These are phyloP conservation scores for Dicentrarchus labrax DNA, from an alignment of 2,113 vertebrate species.

Conservation along the genomic window DNA sequence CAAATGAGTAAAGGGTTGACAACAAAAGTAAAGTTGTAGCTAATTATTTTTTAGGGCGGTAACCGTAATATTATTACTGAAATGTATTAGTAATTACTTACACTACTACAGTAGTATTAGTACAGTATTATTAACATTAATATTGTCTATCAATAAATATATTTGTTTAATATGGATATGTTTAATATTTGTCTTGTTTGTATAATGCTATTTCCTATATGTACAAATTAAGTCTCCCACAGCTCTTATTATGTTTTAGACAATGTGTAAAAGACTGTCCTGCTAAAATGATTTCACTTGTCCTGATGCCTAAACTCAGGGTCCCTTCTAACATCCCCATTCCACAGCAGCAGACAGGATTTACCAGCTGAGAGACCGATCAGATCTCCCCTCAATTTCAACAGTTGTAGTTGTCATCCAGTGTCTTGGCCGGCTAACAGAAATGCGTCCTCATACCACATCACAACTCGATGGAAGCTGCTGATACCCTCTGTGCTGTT, in stretches of 20 bases:
- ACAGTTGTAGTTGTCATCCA: conserved; percentile 60
- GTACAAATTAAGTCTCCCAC: background rate
- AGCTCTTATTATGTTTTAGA: background rate
- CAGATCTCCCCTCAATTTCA: conserved; percentile 31
- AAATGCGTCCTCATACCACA: conserved; percentile 67
- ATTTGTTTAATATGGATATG: background rate
- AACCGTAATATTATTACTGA: too few species aligned
- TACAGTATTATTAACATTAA: too few species aligned
- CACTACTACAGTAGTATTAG: too few species aligned
- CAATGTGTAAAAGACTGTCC: background rate
- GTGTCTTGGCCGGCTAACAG: conserved; percentile 44
- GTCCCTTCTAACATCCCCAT: conserved; percentile 26
- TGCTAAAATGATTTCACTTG: background rate
- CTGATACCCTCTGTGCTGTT: conserved; percentile 33
- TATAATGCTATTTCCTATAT: background rate
- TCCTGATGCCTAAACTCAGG: conserved; percentile 2
- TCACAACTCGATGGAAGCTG: conserved; percentile 27
- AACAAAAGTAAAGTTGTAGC: too few species aligned
- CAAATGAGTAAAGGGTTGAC: too few species aligned
- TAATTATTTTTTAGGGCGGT: too few species aligned
- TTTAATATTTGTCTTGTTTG: background rate
- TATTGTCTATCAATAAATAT: background rate
- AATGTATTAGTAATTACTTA: too few species aligned
- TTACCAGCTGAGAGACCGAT: conserved; percentile 43
- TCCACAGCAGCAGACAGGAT: conserved; percentile 47